Evolutionary conservation across 2,797 vertebrate genomes (phyloP), one percentile per base, ranked within the genome.

Genomic region (Galagoides demidoff): DNA sequence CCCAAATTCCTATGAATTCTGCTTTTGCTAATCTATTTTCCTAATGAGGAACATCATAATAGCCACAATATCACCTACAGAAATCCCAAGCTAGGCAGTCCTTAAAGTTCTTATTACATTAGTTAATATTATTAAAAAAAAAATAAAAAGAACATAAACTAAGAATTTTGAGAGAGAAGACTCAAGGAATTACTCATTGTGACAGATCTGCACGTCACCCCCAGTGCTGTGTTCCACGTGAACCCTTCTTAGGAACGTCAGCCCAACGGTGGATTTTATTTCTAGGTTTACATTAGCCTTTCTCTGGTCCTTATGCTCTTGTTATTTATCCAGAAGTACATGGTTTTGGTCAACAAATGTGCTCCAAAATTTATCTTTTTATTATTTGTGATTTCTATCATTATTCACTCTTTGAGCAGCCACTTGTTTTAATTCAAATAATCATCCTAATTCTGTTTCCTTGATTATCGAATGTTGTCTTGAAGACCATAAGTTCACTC

Each of bases 191-290:
- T 31, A 34, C 29, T 29, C 2, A 27, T 31, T 81, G 29, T 6
- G 1, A 6, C 1, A 29, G 2, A 2, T 63, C 0, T 8, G 10
- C 5, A 10, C 71, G 23, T 70, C 7, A 7, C 23, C 43, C 37
- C 74, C 10, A 7, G 17, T 31, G 0, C 17, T 84, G 2, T 81
- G 12, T 23, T 74, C 7, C 23, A 94, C 4, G 45, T 52, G 14
- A 83, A 74, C 1, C 0, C 25, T 9, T 94, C 25, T 43, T 8
- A 45, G 2, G 43, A 29, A 10, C 27, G 52, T 23, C 13, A 16
- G 6, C 7, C 19, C 13, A 37, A 0, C 10, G 5, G 59, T 39
- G 1, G 0, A 39, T 77, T 85, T 85, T 23, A 70, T 85, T 74
- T 45, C 49, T 86, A 55, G 1, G 22, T 49, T 73, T 57, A 9